A percentile compares a stretch with the other conserved stretches of the same genome.
Conservation (phyloP, 2,888 invertebrate species). For the Acronicta aceris region DNA sequence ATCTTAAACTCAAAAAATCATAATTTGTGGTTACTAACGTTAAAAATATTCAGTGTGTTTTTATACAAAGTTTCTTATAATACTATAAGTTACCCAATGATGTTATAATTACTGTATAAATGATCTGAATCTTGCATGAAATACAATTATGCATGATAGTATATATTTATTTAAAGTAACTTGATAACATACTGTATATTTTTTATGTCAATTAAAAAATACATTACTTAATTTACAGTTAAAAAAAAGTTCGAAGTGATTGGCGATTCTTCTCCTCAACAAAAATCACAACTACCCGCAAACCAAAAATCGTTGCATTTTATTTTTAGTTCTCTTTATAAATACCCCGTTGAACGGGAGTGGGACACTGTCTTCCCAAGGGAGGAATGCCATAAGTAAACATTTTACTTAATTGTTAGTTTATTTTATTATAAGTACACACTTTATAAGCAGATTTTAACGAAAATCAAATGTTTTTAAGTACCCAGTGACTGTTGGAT, state of each 20-base stretch:
- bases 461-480: constrained; percentile 27
- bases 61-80: constrained; percentile 3
- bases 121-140: constrained; percentile 39
- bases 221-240: background rate
- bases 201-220: background rate
- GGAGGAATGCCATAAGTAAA: constrained; percentile 57
- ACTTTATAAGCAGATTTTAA: constrained; percentile 43
- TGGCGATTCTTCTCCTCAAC: background rate
- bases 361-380: constrained; percentile 64
- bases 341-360: constrained; percentile 69
- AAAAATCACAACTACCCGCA: constrained; percentile 1
- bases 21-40: background rate
- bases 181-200: background rate
- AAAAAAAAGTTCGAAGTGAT: no score
- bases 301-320: constrained; percentile 49
- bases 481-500: constrained; percentile 51
- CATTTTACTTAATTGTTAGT: constrained; percentile 53
- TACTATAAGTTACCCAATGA: constrained; percentile 16
- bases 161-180: constrained; percentile 15
- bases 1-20: background rate
- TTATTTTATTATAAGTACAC: constrained; percentile 55
- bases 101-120: constrained; percentile 35
- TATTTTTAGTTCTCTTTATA: constrained; percentile 48
- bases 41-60: constrained; percentile 22
- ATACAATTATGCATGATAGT: constrained; percentile 28